These are phyloP conservation scores for Arizona elegans DNA, from an alignment of 2,113 vertebrate species.

Conservation along the genomic window DNA sequence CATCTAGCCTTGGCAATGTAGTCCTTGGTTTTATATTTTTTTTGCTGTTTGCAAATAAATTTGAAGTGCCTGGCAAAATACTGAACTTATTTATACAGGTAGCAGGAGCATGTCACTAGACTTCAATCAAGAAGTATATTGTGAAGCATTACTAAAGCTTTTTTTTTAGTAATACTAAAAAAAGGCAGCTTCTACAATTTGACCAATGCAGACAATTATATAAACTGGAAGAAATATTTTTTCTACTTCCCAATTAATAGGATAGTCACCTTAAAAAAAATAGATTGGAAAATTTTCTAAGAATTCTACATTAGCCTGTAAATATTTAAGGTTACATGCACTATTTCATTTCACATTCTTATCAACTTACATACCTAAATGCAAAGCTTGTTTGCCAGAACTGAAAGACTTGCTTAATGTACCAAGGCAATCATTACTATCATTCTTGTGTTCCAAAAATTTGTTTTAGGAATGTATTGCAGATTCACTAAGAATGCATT, in stretches of 20 bases:
- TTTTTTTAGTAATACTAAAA: too few relatives aligned
- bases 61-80: background rate
- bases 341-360: background rate
- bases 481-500: background rate
- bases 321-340: background rate
- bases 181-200: background rate
- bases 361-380: background rate
- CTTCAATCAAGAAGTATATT: background rate
- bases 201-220: background rate
- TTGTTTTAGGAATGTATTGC: background rate
- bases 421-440: background rate
- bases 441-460: background rate
- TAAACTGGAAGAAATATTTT: background rate
- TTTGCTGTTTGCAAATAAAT: background rate
- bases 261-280: background rate
- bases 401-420: background rate
- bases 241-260: background rate
- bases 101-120: background rate
- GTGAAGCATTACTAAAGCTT: background rate
- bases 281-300: background rate
- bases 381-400: background rate
- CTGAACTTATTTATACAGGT: background rate
- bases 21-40: background rate
- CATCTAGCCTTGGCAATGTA: background rate
- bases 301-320: background rate